Evolutionary conservation across 2,888 invertebrate species (phyloP).

Genomic region (Epinotia brunnichana): DNA sequence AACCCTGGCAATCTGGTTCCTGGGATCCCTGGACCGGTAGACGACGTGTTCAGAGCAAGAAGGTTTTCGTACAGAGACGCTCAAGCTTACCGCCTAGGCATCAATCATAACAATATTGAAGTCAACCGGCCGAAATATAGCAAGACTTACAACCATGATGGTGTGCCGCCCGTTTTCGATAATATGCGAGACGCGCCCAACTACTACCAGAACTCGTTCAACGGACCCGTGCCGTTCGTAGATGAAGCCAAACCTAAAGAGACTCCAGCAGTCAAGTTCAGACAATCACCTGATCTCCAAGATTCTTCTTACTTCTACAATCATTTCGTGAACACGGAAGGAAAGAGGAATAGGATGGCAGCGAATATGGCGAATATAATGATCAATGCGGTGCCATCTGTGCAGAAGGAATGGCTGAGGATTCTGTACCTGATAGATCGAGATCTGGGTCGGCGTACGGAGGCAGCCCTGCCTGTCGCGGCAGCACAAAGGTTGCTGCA

Average conservation of each 20-base stretch:
- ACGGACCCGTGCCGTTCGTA: not conserved
- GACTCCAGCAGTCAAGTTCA: not conserved
- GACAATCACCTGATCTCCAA: not conserved
- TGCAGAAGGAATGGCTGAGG: constrained; percentile 4
- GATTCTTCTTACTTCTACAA: not conserved
- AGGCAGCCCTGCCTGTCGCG: not conserved
- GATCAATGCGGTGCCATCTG: not conserved
- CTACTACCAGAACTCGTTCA: not conserved
- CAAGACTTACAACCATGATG: not conserved
- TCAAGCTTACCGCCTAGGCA: not conserved
- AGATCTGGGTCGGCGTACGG: not conserved
- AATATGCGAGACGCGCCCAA: not conserved
- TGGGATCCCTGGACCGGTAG: not conserved
- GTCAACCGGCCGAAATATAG: not conserved
- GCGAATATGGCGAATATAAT: not conserved
- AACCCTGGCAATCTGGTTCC: not conserved
- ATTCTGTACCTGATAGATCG: not conserved
- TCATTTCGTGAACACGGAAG: not conserved
- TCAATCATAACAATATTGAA: constrained; percentile 1
- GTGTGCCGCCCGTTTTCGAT: not conserved
- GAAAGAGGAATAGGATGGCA: not conserved
- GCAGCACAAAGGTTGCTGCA: not conserved
- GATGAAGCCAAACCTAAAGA: not conserved
- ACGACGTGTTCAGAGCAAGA: not conserved
- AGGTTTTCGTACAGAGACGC: not conserved